phyloP scores from a whole-genome alignment of 2,113 vertebrate species.

The Entomyzon cyanotis region DNA sequence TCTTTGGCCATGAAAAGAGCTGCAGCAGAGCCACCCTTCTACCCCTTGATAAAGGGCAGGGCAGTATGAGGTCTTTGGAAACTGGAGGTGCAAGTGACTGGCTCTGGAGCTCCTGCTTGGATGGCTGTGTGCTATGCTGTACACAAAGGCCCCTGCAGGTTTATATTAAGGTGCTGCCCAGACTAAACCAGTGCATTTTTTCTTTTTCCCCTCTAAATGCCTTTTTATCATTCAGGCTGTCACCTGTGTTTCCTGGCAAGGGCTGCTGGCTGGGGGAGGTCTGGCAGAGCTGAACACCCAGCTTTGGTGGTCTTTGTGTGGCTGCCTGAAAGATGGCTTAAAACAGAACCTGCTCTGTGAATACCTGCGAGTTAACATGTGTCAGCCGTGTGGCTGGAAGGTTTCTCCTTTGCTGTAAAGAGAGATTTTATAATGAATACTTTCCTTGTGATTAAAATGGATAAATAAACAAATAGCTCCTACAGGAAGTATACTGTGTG shows the following conservation, averaged over 20 bases:
- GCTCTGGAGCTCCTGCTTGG: slow-evolving; percentile 40
- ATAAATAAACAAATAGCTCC: slow-evolving; percentile 64
- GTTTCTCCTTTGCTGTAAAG: slow-evolving; percentile 57
- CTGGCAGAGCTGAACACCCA: slow-evolving; percentile 68
- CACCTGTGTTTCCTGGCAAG: slow-evolving; percentile 76
- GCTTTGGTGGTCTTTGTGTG: slow-evolving; percentile 70
- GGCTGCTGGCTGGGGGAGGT: slow-evolving; percentile 71
- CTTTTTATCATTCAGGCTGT: slow-evolving; percentile 76
- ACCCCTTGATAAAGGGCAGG: neutral
- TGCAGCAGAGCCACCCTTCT: neutral
- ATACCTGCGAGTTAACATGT: slow-evolving; percentile 67
- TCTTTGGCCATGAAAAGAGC: neutral
- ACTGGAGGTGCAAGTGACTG: neutral
- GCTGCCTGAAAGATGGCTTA: slow-evolving; percentile 71
- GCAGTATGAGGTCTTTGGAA: neutral
- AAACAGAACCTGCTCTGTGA: slow-evolving; percentile 74
- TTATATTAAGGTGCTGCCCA: slow-evolving; percentile 73
- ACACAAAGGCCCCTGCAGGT: slow-evolving; percentile 68
- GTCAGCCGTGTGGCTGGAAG: slow-evolving; percentile 66
- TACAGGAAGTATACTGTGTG: slow-evolving; percentile 51
- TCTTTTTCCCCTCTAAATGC: slow-evolving; percentile 67
- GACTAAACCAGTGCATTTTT: slow-evolving; percentile 71
- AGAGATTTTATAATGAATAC: slow-evolving; percentile 66
- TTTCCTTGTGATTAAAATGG: slow-evolving; percentile 68
- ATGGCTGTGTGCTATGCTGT: slow-evolving; percentile 55